Evolutionary conservation across 2,797 vertebrate genomes (phyloP).

Genomic region (Pseudochirops corinnae): DNA sequence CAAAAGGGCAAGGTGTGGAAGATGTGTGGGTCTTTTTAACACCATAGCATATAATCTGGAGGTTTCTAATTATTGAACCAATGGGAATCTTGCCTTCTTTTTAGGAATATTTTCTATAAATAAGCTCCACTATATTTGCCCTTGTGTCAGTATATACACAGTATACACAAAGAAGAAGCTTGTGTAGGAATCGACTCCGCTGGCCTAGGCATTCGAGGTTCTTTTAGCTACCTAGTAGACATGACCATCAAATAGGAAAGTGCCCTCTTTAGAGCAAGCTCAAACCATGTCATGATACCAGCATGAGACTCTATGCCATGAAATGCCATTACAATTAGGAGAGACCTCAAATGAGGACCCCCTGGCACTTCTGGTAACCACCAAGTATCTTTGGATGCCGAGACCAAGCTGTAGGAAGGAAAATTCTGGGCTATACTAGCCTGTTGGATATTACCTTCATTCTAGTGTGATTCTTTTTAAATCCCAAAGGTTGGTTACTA

Average conservation of each 20-base stretch:
- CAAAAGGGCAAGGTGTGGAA: neutral
- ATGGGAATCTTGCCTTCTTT: neutral
- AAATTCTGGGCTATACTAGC: neutral
- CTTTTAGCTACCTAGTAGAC: neutral
- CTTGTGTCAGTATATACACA: neutral
- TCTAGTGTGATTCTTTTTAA: neutral
- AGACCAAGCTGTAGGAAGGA: neutral
- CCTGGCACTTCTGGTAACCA: neutral
- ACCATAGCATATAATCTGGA: neutral
- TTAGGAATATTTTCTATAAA: constrained; percentile 1
- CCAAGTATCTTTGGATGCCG: neutral
- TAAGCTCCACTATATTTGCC: neutral
- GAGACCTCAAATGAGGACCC: neutral
- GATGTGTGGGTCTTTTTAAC: neutral
- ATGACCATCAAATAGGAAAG: constrained; percentile 31
- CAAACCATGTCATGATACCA: neutral
- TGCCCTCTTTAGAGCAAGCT: neutral
- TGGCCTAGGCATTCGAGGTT: constrained; percentile 3
- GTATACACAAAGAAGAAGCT: neutral
- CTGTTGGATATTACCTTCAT: neutral
- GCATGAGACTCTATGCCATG: neutral
- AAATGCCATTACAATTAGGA: neutral
- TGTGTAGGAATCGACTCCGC: neutral
- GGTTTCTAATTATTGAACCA: neutral
- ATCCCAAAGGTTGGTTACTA: neutral